Conservation (phyloP, 2,888 invertebrate genomes). For the Nymphalis urticae region DNA sequence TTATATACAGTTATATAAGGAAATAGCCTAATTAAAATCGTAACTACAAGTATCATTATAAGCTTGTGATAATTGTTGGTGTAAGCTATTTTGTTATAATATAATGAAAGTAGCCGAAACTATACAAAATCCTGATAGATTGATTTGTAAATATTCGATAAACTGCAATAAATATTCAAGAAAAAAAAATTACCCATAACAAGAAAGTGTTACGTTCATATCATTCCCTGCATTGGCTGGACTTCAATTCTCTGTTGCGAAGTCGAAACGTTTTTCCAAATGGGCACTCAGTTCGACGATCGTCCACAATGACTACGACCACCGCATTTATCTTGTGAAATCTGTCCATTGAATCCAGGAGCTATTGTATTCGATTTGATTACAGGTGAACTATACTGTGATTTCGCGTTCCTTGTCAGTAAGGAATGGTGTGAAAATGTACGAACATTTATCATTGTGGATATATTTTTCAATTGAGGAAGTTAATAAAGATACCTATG, state of each 20-base stretch:
- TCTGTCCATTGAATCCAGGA: conserved; percentile 59
- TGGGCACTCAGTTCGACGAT: conserved; percentile 45
- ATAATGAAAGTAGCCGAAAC: too few relatives aligned
- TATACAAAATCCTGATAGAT: too few relatives aligned
- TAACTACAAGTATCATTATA: too few relatives aligned
- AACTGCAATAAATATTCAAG: not conserved
- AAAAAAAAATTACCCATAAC: not conserved
- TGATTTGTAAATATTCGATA: too few relatives aligned
- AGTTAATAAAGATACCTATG: not conserved
- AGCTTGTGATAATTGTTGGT: too few relatives aligned
- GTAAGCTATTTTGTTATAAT: too few relatives aligned
- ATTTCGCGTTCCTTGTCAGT: conserved; percentile 3
- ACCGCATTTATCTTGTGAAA: conserved; percentile 67
- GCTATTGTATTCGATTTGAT: conserved; percentile 68
- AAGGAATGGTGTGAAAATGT: conserved; percentile 4
- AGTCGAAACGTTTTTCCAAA: conserved; percentile 51
- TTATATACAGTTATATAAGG: too few relatives aligned
- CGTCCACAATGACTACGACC: conserved; percentile 37
- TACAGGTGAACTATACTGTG: conserved; percentile 56
- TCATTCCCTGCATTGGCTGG: not conserved
- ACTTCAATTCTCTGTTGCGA: conserved; percentile 1
- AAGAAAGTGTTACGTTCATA: not conserved
- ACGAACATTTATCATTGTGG: not conserved
- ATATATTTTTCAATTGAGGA: conserved; percentile 1
- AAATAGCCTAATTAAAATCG: too few relatives aligned